Conservation (phyloP, 1,140 invertebrate species). For the Temnothorax curvispinosus region DNA sequence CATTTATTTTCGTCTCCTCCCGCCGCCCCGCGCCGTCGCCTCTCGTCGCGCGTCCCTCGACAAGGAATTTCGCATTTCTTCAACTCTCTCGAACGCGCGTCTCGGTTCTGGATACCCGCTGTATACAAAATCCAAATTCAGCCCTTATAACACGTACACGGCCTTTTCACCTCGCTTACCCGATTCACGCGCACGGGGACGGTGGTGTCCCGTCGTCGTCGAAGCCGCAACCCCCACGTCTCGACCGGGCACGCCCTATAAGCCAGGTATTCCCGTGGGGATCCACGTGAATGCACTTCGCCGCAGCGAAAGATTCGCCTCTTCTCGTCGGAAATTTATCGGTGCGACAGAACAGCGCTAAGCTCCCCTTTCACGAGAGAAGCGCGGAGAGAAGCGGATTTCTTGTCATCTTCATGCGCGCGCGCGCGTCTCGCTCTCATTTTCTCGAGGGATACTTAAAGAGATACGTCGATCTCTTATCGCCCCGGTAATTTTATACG, state of each 20-base stretch:
- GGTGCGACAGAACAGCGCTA: constrained; percentile 52
- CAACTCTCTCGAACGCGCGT: constrained; percentile 71
- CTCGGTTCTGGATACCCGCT: constrained; percentile 8
- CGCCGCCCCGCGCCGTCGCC: neutral
- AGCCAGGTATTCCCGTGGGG: constrained; percentile 18
- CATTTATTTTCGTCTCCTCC: constrained; percentile 79
- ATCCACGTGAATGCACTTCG: constrained; percentile 59
- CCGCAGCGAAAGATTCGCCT: constrained; percentile 61
- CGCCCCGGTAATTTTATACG: constrained; percentile 57
- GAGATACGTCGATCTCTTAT: constrained; percentile 58
- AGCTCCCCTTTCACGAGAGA: constrained; percentile 51
- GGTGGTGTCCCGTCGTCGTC: constrained; percentile 33
- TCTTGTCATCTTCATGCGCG: constrained; percentile 59
- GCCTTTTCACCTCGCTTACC: neutral
- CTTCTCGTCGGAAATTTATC: constrained; percentile 63
- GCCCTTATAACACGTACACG: neutral
- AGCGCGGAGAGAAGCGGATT: constrained; percentile 61
- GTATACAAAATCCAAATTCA: constrained; percentile 53
- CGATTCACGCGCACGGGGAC: neutral
- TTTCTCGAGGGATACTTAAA: constrained; percentile 24
- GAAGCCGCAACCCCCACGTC: neutral
- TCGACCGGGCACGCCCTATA: neutral
- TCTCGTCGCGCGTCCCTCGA: constrained; percentile 44
- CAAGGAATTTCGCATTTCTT: constrained; percentile 82
- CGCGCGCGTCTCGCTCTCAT: constrained; percentile 3